phyloP scores from a whole-genome alignment of 2,888 invertebrate genomes.

The Seladonia tumulorum region DNA sequence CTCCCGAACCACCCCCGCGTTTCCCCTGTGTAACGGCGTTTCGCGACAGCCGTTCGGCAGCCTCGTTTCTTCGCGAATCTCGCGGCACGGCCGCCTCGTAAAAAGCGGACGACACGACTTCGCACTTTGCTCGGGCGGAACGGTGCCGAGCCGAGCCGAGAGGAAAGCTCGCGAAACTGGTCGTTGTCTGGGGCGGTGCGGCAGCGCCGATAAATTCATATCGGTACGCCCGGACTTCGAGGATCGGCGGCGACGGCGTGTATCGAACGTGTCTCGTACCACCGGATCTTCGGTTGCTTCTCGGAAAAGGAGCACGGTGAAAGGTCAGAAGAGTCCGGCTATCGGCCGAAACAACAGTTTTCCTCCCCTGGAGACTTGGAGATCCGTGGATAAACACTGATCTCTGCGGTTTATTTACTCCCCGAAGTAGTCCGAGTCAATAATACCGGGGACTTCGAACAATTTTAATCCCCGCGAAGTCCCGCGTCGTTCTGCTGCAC shows the following conservation, averaged over 20 bases:
- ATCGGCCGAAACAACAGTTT: background rate
- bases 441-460: background rate
- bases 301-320: background rate
- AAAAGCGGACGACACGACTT: constrained; percentile 75
- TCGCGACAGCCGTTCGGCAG: constrained; percentile 53
- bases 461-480: background rate
- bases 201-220: constrained; percentile 56
- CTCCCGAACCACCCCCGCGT: background rate
- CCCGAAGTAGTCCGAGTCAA: constrained; percentile 1
- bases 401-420: background rate
- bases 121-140: constrained; percentile 72
- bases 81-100: constrained; percentile 60
- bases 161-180: constrained; percentile 37
- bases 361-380: too few species aligned
- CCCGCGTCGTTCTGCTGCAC: background rate
- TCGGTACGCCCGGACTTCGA: constrained; percentile 11
- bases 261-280: background rate
- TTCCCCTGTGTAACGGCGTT: constrained; percentile 49
- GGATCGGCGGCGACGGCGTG: background rate
- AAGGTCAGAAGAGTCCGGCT: background rate
- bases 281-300: background rate
- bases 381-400: background rate
- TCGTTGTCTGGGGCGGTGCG: constrained; percentile 26
- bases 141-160: constrained; percentile 26
- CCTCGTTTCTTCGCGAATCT: constrained; percentile 64